Base-by-base conservation (phyloP, 2,888 invertebrate species). In the Prosapia bicincta region DNA sequence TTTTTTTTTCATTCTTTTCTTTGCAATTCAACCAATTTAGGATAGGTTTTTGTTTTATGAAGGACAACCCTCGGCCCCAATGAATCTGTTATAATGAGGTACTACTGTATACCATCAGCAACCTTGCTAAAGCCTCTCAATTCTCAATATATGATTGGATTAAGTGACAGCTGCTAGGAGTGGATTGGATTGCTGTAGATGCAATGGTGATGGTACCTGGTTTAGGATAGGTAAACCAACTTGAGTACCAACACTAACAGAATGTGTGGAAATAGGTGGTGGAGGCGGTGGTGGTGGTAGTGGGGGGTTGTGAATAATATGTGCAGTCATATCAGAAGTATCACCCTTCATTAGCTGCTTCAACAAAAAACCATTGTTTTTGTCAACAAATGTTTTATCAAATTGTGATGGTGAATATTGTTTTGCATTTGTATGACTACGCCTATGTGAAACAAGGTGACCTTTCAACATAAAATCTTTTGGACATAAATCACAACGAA, bases 401-500 rank as follows among this genome's bases (percentile, higher is more conserved):
- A 79, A 78, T 38, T 79, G 79, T 43, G 77, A 72, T 1, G 72
- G 25, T 15, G 28, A 65, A 67, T 78, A 79, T 66, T 79, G 71
- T 71, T 80, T 82, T 28, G 78, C 89, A 79, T 90, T 91, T 32
- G 91, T 89, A 85, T 95, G 95, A 73, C 93, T 92, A 76, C 94
- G 89, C 81, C 93, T 88, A 83, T 95, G 94, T n/a, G 93, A 90
- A 72, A 92, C 92, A 81, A 94, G 86, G 84, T 94, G 94, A 86
- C 94, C 94, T 88, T 95, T 95, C 85, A 94, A 94, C 88, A 94
- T 92, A 84, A 95, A 95, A 84, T 93, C 93, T 85, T 95, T 95
- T 67, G 93, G 92, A 83, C 95, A 95, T 73, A 95, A 86, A 81
- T 94, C 94, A 83, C 95, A 95, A 73, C 92, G 88, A 85, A 92